Evolutionary conservation across 1,140 invertebrate species (phyloP).

Genomic region (Trichomalopsis sarcophagae): DNA sequence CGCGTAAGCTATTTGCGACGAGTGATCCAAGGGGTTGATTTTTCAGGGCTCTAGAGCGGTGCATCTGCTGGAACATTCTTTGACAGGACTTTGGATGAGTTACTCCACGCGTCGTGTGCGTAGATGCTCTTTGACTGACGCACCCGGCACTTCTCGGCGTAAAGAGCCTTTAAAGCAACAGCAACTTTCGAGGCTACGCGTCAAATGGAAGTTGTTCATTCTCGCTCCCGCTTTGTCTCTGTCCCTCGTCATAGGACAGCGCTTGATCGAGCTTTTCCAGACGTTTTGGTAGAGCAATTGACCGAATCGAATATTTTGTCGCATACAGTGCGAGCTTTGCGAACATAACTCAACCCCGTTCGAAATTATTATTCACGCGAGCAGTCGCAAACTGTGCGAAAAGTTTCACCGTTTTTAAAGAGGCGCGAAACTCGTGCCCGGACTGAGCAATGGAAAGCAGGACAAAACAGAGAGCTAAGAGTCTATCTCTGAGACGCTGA

Average conservation of each 20-base stretch:
- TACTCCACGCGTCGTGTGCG: not conserved
- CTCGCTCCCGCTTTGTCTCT: not conserved
- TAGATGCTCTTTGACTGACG: slow-evolving; percentile 1
- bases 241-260: not conserved
- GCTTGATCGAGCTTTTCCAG: not conserved
- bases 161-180: slow-evolving; percentile 9
- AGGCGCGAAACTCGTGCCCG: not conserved
- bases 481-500: slow-evolving; percentile 14
- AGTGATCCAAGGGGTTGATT: too few relatives aligned
- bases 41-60: too few relatives aligned
- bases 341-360: not conserved
- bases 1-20: not conserved
- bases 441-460: slow-evolving; percentile 18
- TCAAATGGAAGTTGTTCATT: not conserved
- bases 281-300: too few relatives aligned
- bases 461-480: slow-evolving; percentile 8
- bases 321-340: not conserved
- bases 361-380: not conserved
- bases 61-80: not conserved
- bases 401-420: not conserved
- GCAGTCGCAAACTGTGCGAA: not conserved
- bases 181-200: slow-evolving; percentile 19
- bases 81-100: not conserved
- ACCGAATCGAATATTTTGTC: too few relatives aligned
- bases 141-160: not conserved